phyloP scores from a whole-genome alignment of 2,888 invertebrate genomes.

The Muscina levida region DNA sequence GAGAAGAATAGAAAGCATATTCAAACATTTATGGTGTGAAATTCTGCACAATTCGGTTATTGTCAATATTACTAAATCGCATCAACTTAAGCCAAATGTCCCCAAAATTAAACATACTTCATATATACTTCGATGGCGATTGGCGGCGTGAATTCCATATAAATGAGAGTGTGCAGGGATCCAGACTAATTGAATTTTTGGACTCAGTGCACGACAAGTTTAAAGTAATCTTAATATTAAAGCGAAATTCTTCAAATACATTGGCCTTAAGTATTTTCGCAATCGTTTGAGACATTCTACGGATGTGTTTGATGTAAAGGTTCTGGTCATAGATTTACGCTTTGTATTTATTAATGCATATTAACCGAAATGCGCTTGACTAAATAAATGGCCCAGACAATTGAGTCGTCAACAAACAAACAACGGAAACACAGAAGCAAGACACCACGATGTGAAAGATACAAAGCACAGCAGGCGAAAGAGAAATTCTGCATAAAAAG shows the following conservation, averaged over 20 bases:
- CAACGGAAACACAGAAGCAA: neutral
- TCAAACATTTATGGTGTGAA: neutral
- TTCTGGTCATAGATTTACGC: neutral
- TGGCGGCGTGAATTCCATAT: neutral
- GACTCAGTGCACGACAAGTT: too few relatives aligned
- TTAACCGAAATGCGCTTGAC: slow-evolving; percentile 19
- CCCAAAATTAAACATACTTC: slow-evolving; percentile 9
- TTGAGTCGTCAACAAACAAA: slow-evolving; percentile 1
- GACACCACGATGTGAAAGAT: neutral
- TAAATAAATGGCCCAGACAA: neutral
- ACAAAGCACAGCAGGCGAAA: neutral
- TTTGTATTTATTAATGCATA: slow-evolving; percentile 9
- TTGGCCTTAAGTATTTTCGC: too few relatives aligned
- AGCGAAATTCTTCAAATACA: too few relatives aligned
- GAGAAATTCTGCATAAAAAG: neutral
- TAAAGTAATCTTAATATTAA: too few relatives aligned
- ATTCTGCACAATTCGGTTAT: neutral
- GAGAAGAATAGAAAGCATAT: neutral
- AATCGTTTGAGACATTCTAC: too few relatives aligned
- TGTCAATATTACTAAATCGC: neutral
- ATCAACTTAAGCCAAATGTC: slow-evolving; percentile 23
- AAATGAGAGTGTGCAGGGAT: neutral
- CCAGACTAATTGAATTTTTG: too few relatives aligned
- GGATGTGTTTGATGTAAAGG: too few relatives aligned
- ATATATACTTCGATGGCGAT: neutral